Evolutionary conservation across 2,797 vertebrate genomes (phyloP), one percentile per base, ranked within the genome.

Genomic region (Cyclopterus lumpus): DNA sequence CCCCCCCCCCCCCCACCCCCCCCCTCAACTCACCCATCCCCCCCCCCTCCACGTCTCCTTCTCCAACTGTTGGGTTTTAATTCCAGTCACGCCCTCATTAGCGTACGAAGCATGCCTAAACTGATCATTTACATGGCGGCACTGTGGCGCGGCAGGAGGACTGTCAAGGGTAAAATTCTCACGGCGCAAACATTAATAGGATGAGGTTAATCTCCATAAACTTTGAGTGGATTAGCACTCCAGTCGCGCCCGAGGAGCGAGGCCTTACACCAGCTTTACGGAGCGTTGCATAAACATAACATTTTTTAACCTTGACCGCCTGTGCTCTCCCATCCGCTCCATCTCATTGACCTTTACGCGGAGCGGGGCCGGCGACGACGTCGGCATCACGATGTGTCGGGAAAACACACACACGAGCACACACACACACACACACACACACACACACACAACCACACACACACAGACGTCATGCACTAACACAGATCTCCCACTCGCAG

Each of bases 191-290:
- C 75, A 42, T 80, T 84, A 90, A 88, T 73, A 74, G 83, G 84
- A 89, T 69, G 75, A 85, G 54, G 59, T 75, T 81, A 82, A 87
- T 84, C 69, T 79, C 74, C 72, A 66, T 89, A 85, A 85, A 82
- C 61, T 62, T 59, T 73, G 12, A 20, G 46, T 63, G 60, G 77
- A 85, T 89, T 86, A 83, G 71, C 66, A 80, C 79, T 60, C 70
- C 51, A 55, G 70, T 73, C 65, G 69, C 70, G 67, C 15, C 77
- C 12, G 24, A 79, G 73, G 57, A 87, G 60, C 54, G 14, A 67
- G 62, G 62, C 46, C 66, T 72, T 64, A 82, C 67, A 64, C 68
- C 18, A 83, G 65, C 74, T 84, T 84, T 71, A 83, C 26, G 5
- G 24, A 46, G 24, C 24, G 2, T 20, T 72, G 68, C 57, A 59